phyloP scores from a whole-genome alignment of 2,888 invertebrate genomes.

The Drosophila austrosaltans region DNA sequence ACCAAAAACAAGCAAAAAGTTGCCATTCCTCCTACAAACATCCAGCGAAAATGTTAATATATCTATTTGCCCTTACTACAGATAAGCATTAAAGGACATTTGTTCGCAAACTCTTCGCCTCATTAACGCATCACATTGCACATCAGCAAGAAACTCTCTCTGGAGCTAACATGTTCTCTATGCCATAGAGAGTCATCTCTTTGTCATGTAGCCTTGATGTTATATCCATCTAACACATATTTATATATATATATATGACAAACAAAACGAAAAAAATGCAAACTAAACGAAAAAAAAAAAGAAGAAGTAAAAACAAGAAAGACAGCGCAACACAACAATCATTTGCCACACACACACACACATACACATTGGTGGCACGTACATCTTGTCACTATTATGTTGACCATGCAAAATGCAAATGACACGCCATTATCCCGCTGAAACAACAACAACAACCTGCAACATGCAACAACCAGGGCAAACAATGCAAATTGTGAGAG shows the following conservation, averaged over 20 bases:
- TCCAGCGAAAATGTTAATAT: neutral
- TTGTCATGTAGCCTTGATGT: slow-evolving; percentile 2
- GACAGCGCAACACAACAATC: neutral
- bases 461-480: slow-evolving; percentile 23
- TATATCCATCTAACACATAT: slow-evolving; percentile 2
- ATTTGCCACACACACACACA: slow-evolving; percentile 16
- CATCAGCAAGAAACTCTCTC: slow-evolving; percentile 27
- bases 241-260: neutral
- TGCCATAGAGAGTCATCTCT: slow-evolving; percentile 8
- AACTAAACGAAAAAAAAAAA: neutral
- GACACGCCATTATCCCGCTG: slow-evolving; percentile 63
- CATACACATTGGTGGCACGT: slow-evolving; percentile 19
- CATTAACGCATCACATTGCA: slow-evolving; percentile 54
- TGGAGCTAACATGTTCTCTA: neutral
- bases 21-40: neutral
- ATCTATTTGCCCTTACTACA: neutral
- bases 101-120: slow-evolving; percentile 16
- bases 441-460: slow-evolving; percentile 32
- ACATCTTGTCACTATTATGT: slow-evolving; percentile 41
- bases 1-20: no score
- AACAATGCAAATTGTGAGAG: slow-evolving; percentile 5
- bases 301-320: neutral
- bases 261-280: neutral
- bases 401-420: slow-evolving; percentile 69
- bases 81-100: neutral